phyloP scores from a whole-genome alignment of 2,888 invertebrate species.

The Endotricha flammealis region DNA sequence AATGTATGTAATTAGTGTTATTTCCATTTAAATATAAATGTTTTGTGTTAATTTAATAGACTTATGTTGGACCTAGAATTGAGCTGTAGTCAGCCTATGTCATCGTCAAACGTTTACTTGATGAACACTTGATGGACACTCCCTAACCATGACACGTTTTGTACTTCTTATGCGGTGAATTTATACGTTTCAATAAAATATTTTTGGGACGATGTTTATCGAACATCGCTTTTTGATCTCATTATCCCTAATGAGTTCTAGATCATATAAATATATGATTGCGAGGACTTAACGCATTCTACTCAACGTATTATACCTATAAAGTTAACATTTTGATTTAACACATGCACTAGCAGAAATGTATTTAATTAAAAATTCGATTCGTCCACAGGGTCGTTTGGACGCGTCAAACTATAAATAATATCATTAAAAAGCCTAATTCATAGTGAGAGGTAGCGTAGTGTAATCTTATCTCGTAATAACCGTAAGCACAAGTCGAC shows the following conservation, averaged over 20 bases:
- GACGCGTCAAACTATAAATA: constrained; percentile 56
- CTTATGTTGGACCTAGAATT: constrained; percentile 48
- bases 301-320: constrained; percentile 34
- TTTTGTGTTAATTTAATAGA: constrained; percentile 53
- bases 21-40: constrained; percentile 57
- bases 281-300: constrained; percentile 34
- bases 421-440: constrained; percentile 66
- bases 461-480: constrained; percentile 58
- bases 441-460: constrained; percentile 73
- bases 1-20: constrained; percentile 65
- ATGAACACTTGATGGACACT: constrained; percentile 26
- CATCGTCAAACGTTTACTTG: constrained; percentile 28
- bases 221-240: constrained; percentile 38
- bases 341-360: constrained; percentile 36
- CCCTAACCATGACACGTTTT: constrained; percentile 26
- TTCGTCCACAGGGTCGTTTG: constrained; percentile 51
- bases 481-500: constrained; percentile 45
- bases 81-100: constrained; percentile 36
- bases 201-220: constrained; percentile 29
- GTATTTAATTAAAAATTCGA: constrained; percentile 34
- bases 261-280: constrained; percentile 75
- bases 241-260: constrained; percentile 70
- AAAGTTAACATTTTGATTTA: constrained; percentile 11
- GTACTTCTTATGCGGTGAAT: constrained; percentile 33
- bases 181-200: constrained; percentile 26